These are phyloP conservation scores for Drepana falcataria DNA, from an alignment of 2,888 invertebrate genomes.

Conservation along the genomic window DNA sequence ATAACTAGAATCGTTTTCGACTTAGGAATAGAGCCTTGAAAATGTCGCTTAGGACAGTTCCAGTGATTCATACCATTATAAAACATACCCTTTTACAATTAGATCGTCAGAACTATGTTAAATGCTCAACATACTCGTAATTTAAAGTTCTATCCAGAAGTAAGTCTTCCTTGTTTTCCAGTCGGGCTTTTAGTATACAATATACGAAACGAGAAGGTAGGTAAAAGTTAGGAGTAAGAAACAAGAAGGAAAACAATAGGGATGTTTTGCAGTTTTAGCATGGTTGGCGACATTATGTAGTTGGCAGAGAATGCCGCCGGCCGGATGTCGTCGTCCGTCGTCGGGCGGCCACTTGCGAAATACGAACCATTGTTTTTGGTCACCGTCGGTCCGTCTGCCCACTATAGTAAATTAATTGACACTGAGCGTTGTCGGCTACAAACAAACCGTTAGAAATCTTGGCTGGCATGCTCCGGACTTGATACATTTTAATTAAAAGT, in stretches of 20 bases:
- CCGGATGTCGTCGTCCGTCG: conserved; percentile 54
- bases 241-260: conserved; percentile 48
- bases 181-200: not conserved
- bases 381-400: conserved; percentile 54
- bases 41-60: no score
- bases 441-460: conserved; percentile 58
- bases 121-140: no score
- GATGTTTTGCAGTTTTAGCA: conserved; percentile 60
- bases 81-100: no score
- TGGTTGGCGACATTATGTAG: conserved; percentile 55
- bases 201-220: conserved; percentile 29
- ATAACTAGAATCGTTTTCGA: no score
- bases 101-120: no score
- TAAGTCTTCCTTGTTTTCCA: not conserved
- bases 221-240: conserved; percentile 53
- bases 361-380: conserved; percentile 59
- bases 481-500: conserved; percentile 74
- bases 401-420: conserved; percentile 72
- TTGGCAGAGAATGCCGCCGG: conserved; percentile 43
- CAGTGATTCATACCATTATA: no score
- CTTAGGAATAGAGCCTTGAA: no score
- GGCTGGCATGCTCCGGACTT: conserved; percentile 45
- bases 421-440: conserved; percentile 53
- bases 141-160: no score
- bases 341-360: conserved; percentile 41